phyloP scores from a whole-genome alignment of 2,888 invertebrate genomes.

The Clunio marinus region DNA sequence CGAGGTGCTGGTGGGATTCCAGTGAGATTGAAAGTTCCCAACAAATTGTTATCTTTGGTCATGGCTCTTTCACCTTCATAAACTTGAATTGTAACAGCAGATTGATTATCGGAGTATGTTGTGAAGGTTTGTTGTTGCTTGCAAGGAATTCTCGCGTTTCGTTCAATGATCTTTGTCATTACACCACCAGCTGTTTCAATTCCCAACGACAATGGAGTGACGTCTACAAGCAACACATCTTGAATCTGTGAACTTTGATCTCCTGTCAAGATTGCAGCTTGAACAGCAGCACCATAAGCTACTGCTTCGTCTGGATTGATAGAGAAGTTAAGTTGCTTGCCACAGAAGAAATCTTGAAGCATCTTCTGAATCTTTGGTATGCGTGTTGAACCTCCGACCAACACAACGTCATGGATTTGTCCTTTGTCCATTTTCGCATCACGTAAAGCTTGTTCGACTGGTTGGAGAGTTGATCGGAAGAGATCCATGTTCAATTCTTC shows the following conservation, averaged over 20 bases:
- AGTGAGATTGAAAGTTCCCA: conserved; percentile 74
- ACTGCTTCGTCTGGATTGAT: conserved; percentile 80
- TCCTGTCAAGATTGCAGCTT: conserved; percentile 67
- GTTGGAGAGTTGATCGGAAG: conserved; percentile 68
- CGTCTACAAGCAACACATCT: conserved; percentile 66
- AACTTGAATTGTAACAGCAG: conserved; percentile 68
- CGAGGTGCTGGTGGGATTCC: conserved; percentile 83
- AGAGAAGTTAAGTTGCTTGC: conserved; percentile 65
- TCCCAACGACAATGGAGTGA: conserved; percentile 65
- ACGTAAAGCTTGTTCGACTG: conserved; percentile 71
- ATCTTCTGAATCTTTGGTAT: conserved; percentile 74
- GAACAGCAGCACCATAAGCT: conserved; percentile 72
- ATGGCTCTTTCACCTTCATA: conserved; percentile 74
- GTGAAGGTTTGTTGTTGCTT: conserved; percentile 71
- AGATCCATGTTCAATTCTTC: conserved; percentile 70
- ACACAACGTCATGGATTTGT: conserved; percentile 71
- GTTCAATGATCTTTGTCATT: conserved; percentile 70
- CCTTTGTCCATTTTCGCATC: conserved; percentile 76
- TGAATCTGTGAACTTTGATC: conserved; percentile 68
- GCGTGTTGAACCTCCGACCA: conserved; percentile 77
- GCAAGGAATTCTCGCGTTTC: conserved; percentile 68
- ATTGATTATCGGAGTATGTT: conserved; percentile 77
- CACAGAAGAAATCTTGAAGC: conserved; percentile 70
- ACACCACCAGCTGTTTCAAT: conserved; percentile 78
- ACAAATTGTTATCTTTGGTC: conserved; percentile 85